phyloP scores from a whole-genome alignment of 1,140 invertebrate genomes.

The Aethina tumida region DNA sequence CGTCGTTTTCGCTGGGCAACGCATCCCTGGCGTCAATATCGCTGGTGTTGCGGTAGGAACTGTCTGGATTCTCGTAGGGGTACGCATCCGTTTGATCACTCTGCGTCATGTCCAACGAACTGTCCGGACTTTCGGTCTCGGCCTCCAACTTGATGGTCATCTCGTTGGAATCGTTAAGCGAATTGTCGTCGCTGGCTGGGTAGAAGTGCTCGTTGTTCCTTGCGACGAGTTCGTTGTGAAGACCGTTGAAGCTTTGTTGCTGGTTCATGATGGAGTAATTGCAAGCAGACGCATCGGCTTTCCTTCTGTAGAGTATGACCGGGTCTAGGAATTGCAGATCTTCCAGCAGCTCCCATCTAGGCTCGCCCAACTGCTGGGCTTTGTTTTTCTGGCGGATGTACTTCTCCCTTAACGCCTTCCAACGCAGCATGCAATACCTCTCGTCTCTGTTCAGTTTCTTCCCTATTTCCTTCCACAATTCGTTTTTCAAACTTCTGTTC shows the following conservation, averaged over 20 bases:
- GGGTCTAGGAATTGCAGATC: slow-evolving; percentile 22
- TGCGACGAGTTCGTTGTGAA: too few relatives aligned
- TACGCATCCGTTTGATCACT: slow-evolving; percentile 1
- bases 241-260: too few relatives aligned
- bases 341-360: slow-evolving; percentile 27
- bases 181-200: too few relatives aligned
- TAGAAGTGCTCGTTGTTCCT: too few relatives aligned
- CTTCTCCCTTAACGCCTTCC: slow-evolving; percentile 27
- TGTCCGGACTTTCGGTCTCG: not conserved
- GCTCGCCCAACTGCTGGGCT: slow-evolving; percentile 17
- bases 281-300: too few relatives aligned
- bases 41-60: slow-evolving; percentile 10
- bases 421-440: slow-evolving; percentile 20
- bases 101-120: not conserved
- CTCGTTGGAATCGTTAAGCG: too few relatives aligned
- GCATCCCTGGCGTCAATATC: slow-evolving; percentile 9
- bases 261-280: too few relatives aligned
- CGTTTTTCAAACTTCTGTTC: slow-evolving; percentile 20
- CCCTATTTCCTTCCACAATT: slow-evolving; percentile 20
- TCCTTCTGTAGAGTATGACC: slow-evolving; percentile 24
- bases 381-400: slow-evolving; percentile 27
- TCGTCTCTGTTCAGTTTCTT: slow-evolving; percentile 16
- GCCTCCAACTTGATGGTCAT: slow-evolving; percentile 6
- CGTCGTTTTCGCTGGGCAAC: slow-evolving; percentile 14
- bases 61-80: slow-evolving; percentile 5